Evolutionary conservation across 2,888 invertebrate species (phyloP).

Genomic region (Synergus umbraculus): DNA sequence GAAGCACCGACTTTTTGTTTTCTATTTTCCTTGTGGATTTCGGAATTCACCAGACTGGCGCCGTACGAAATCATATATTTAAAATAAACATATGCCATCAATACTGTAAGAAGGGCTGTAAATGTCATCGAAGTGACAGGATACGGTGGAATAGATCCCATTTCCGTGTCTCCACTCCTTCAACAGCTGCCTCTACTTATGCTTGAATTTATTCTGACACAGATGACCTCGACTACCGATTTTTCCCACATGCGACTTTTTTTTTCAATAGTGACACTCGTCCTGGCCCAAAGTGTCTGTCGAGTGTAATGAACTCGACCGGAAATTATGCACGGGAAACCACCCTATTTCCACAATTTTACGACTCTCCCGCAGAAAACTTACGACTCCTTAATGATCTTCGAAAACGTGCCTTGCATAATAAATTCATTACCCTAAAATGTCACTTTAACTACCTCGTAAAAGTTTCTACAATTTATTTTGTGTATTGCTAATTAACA

Average conservation of each 20-base stretch:
- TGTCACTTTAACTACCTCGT: background rate
- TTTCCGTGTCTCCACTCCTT: conserved; percentile 7
- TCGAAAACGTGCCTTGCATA: background rate
- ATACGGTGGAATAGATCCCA: conserved; percentile 22
- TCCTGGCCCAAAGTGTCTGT: background rate
- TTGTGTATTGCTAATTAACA: background rate
- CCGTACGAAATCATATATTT: conserved; percentile 4
- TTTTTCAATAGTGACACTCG: conserved; percentile 2
- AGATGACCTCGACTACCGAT: conserved; percentile 11
- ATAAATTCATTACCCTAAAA: background rate
- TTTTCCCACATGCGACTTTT: background rate
- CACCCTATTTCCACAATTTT: background rate
- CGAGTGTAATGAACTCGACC: background rate
- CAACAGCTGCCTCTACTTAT: conserved; percentile 5
- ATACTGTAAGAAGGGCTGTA: background rate
- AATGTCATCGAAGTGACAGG: conserved; percentile 3
- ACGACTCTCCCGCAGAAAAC: background rate
- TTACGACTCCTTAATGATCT: conserved; percentile 1
- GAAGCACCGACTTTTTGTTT: background rate
- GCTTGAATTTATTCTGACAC: conserved; percentile 11
- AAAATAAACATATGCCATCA: conserved; percentile 21
- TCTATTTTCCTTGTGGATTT: background rate
- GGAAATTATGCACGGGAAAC: background rate
- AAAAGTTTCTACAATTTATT: background rate
- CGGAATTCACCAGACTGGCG: background rate